phyloP scores from a whole-genome alignment of 2,113 vertebrate genomes.

The Zosterops hypoxanthus region DNA sequence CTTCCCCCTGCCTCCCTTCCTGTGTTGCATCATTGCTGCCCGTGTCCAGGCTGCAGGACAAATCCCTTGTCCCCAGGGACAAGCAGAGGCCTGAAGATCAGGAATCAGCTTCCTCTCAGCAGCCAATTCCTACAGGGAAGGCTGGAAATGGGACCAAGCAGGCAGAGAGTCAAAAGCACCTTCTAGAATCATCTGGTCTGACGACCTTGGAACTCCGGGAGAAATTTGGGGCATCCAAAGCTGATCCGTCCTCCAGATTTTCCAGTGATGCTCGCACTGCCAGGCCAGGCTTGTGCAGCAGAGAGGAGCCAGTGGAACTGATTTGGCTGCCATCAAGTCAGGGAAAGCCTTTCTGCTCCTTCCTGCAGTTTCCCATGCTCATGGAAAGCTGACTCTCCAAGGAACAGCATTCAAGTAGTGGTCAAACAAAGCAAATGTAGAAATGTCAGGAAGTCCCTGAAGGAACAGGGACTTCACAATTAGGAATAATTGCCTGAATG shows the following conservation, averaged over 20 bases:
- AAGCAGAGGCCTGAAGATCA: neutral
- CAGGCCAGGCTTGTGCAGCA: neutral
- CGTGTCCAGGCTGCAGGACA: neutral
- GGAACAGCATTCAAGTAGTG: neutral
- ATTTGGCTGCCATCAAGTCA: neutral
- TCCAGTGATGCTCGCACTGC: accelerated
- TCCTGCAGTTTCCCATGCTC: neutral
- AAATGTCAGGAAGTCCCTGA: neutral
- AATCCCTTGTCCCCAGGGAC: neutral
- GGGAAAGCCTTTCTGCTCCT: neutral
- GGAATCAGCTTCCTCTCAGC: neutral
- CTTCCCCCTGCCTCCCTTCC: neutral
- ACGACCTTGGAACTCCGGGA: neutral
- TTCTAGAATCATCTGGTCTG: neutral
- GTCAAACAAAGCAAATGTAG: neutral
- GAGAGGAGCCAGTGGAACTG: neutral
- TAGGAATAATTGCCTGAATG: neutral
- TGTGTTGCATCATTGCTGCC: neutral
- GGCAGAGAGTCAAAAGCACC: neutral
- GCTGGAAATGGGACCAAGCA: neutral
- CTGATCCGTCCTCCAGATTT: neutral
- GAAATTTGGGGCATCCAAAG: neutral
- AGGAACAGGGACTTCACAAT: neutral
- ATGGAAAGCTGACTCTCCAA: neutral
- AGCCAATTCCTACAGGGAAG: neutral